Conservation (phyloP, 2,797 vertebrate species). For the Cottoperca gobio region DNA sequence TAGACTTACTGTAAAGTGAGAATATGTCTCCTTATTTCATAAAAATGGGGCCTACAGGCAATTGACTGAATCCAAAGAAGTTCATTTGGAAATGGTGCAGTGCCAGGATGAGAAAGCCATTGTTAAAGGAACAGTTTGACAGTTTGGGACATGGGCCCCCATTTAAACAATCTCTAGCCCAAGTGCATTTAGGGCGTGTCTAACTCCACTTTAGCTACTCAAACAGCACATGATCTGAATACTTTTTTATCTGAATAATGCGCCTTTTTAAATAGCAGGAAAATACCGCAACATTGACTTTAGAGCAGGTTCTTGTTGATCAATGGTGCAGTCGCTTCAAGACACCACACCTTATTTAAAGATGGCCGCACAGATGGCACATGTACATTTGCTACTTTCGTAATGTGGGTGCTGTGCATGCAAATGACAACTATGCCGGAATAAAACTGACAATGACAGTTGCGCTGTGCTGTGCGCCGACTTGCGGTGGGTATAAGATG, state of each 20-base stretch:
- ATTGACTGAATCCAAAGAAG: conserved; percentile 37
- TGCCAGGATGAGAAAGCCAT: conserved; percentile 29
- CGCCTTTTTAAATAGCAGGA: neutral
- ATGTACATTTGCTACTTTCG: neutral
- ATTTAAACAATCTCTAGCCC: neutral
- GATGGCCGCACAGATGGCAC: neutral
- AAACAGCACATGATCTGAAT: too few species aligned
- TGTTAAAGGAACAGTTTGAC: conserved; percentile 3
- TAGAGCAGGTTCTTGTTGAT: neutral
- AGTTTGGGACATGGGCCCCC: conserved; percentile 8
- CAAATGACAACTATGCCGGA: neutral
- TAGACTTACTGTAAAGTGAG: neutral
- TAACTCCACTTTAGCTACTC: too few species aligned
- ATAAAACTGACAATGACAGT: too few species aligned
- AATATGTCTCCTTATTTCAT: conserved; percentile 3
- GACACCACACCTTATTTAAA: neutral
- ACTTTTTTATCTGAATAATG: neutral
- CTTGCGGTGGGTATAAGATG: too few species aligned
- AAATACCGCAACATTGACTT: neutral
- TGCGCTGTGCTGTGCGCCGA: too few species aligned
- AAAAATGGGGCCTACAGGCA: neutral
- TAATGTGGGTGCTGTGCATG: neutral
- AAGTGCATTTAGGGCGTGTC: too few species aligned
- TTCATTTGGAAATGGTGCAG: conserved; percentile 13
- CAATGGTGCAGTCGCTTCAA: neutral